Conservation (phyloP, 2,888 invertebrate genomes). For the Cactoblastis cactorum region DNA sequence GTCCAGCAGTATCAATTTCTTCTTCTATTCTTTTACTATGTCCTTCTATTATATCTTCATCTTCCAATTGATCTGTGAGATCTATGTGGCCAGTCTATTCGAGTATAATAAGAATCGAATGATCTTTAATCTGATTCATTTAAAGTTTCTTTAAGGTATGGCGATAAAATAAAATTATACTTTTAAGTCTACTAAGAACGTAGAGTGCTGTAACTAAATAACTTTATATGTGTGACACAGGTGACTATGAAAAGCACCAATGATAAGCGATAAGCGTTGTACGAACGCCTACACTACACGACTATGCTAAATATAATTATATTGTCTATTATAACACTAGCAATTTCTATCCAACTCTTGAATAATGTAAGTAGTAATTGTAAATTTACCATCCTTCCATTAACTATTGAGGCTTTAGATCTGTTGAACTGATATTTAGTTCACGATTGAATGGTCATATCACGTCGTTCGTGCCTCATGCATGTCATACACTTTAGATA, state of each 20-base stretch:
- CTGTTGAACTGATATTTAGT: constrained; percentile 17
- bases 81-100: constrained; percentile 63
- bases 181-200: constrained; percentile 40
- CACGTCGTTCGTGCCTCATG: constrained; percentile 31
- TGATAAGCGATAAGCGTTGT: constrained; percentile 47
- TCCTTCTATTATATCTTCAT: constrained; percentile 16
- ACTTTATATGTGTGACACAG: constrained; percentile 39
- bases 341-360: constrained; percentile 70
- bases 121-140: constrained; percentile 46
- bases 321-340: constrained; percentile 62
- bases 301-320: constrained; percentile 51
- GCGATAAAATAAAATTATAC: constrained; percentile 44
- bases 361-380: constrained; percentile 65
- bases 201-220: constrained; percentile 38
- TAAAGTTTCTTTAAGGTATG: constrained; percentile 45
- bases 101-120: constrained; percentile 43
- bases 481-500: constrained; percentile 52
- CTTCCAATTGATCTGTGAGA: constrained; percentile 42
- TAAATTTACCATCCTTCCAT: constrained; percentile 71
- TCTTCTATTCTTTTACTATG: constrained; percentile 13
- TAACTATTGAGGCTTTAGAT: constrained; percentile 32
- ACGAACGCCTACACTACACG: constrained; percentile 44
- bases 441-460: constrained; percentile 24
- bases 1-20: constrained; percentile 35
- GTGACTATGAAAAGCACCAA: constrained; percentile 64